phyloP scores from a whole-genome alignment of 2,113 vertebrate species.

The Dasyornis broadbenti region DNA sequence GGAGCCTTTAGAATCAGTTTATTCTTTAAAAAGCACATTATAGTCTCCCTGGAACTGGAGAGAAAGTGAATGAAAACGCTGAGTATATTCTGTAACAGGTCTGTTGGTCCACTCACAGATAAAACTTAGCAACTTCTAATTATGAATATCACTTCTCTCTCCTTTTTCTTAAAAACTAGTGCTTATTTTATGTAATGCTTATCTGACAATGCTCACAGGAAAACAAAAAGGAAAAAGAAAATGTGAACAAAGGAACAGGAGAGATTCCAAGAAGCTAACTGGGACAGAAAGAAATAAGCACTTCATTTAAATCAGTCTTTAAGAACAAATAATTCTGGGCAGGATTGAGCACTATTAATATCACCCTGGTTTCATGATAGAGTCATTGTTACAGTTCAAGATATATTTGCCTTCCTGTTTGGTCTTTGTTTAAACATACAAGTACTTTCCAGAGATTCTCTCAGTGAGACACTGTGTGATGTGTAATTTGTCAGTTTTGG shows the following conservation, averaged over 20 bases:
- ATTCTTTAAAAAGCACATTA: neutral
- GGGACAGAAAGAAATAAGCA: neutral
- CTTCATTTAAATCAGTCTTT: neutral
- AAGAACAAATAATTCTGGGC: neutral
- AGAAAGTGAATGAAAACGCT: neutral
- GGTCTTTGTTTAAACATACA: neutral
- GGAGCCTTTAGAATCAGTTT: neutral
- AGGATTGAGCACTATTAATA: neutral
- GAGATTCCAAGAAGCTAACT: neutral
- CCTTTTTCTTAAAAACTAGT: neutral
- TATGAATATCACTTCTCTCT: neutral
- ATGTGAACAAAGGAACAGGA: neutral
- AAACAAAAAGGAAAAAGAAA: neutral
- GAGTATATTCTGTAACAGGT: neutral
- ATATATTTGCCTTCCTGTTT: neutral
- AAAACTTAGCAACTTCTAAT: neutral
- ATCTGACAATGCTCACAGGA: neutral
- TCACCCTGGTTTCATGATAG: neutral
- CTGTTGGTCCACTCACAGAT: neutral
- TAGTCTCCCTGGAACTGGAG: neutral
- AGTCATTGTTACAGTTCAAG: neutral
- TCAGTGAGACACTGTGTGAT: neutral
- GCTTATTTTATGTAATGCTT: neutral
- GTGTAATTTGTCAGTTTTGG: neutral
- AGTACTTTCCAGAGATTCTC: neutral